Base-by-base conservation (phyloP, 2,888 invertebrate species). In the Hoplodrina blanda region DNA sequence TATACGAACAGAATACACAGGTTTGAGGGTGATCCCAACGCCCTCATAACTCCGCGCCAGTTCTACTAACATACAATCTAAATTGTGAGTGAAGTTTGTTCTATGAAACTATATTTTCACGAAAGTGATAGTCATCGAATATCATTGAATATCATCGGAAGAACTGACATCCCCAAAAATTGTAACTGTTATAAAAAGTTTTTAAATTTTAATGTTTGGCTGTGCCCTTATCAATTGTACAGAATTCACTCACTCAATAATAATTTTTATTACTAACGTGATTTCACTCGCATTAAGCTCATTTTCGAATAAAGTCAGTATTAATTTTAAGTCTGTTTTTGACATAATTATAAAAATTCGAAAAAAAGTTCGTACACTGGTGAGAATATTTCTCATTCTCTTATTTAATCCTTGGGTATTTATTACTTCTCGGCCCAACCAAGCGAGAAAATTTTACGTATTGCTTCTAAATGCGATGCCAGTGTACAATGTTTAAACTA, bases 161-260 rank as follows among this genome's bases (percentile, higher is more conserved):
- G 15, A 57, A 69, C 52, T 59, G 44, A 76, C 25, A 41, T 46
- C 37, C 15, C 49, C 11, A 75, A 69, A 70, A 49, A 50, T 20
- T 44, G 11, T 46, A 44, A 55, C 10, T 10, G n/a, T 44, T 20
- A 68, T 66, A 49, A 53, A 41, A 53, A 61, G 0, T 52, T 61
- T 63, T 54, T 20, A 57, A 25, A 55, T 65, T 52, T 53, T 11
- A 63, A 54, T 55, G 19, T 73, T 68, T 73, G 83, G 75, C 83
- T 82, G 82, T 82, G 82, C 46, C 62, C 50, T 59, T 50, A 54
- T 59, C 46, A 46, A 60, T 44, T 72, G 65, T 82, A 72, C 37
- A 66, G 10, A 61, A 46, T 59, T 62, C 62, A 68, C 56, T 69
- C 57, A 11, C 68, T 8, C 46, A 13, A 20, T 19, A 72, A 30